These are phyloP conservation scores for Holothuria leucospilota DNA, from an alignment of 53 echinoderm and acorn worm species.

Conservation along the genomic window DNA sequence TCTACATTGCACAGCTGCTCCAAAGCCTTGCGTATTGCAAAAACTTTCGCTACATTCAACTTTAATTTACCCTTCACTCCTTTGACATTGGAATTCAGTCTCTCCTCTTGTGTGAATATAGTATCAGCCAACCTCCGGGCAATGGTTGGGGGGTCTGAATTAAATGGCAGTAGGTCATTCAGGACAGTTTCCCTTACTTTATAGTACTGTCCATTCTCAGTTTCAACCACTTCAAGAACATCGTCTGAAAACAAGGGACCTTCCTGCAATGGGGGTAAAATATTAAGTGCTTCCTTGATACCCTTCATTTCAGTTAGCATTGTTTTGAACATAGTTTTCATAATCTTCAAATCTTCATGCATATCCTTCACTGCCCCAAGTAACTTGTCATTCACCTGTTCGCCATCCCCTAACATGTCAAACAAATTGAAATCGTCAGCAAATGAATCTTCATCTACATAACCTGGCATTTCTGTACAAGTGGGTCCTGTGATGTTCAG, in stretches of 20 bases:
- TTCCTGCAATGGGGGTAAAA: background rate
- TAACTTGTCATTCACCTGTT: background rate
- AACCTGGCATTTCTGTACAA: background rate
- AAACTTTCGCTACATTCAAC: background rate
- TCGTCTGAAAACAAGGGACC: background rate
- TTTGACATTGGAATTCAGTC: background rate
- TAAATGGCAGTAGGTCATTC: background rate
- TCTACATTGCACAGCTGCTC: background rate
- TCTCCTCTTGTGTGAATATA: constrained; percentile 1
- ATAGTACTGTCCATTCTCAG: constrained; percentile 16
- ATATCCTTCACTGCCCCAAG: background rate
- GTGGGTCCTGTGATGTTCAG: background rate
- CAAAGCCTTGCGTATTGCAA: constrained; percentile 1
- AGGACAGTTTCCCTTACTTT: background rate
- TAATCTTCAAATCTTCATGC: background rate
- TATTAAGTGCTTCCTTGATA: background rate
- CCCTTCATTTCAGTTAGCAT: too few species aligned
- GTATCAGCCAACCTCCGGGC: background rate
- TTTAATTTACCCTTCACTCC: background rate
- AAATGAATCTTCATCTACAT: constrained; percentile 2
- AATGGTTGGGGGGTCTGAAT: background rate
- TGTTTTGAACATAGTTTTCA: too few species aligned
- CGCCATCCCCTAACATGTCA: background rate
- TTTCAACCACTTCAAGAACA: background rate
- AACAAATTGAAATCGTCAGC: background rate